These are phyloP conservation scores for Dinoponera quadriceps DNA, from an alignment of 1,140 invertebrate genomes.

Conservation along the genomic window DNA sequence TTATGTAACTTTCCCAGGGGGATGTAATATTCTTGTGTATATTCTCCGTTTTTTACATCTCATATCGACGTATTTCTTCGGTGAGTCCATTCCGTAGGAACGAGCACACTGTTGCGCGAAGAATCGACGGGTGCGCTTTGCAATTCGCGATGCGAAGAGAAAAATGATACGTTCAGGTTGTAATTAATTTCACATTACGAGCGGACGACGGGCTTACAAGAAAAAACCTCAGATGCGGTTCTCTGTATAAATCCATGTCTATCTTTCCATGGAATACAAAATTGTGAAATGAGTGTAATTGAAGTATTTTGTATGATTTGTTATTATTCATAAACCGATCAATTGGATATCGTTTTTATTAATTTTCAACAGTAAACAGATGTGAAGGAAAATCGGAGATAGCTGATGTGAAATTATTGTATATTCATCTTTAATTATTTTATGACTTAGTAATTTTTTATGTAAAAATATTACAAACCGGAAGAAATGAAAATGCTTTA, in stretches of 20 bases:
- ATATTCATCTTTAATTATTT: background rate
- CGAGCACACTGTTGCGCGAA: background rate
- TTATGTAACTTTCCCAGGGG: background rate
- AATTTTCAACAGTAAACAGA: background rate
- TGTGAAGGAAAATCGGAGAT: background rate
- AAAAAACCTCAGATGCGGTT: no score
- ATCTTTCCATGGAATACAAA: no score
- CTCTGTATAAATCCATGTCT: no score
- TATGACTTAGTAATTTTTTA: background rate
- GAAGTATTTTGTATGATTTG: no score
- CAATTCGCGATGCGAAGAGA: no score
- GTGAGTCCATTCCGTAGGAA: background rate
- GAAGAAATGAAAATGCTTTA: no score
- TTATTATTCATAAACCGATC: no score
- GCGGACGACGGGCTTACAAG: no score
- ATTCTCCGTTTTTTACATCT: background rate
- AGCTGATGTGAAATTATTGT: background rate
- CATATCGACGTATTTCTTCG: background rate
- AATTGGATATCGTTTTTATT: no score
- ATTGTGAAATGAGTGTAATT: no score
- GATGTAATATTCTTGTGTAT: background rate
- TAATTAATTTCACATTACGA: no score
- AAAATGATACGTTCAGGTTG: no score
- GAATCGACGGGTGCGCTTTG: background rate
- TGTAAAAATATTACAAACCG: background rate